Conservation (phyloP, 2,888 invertebrate species). For the Eilema caniola region DNA sequence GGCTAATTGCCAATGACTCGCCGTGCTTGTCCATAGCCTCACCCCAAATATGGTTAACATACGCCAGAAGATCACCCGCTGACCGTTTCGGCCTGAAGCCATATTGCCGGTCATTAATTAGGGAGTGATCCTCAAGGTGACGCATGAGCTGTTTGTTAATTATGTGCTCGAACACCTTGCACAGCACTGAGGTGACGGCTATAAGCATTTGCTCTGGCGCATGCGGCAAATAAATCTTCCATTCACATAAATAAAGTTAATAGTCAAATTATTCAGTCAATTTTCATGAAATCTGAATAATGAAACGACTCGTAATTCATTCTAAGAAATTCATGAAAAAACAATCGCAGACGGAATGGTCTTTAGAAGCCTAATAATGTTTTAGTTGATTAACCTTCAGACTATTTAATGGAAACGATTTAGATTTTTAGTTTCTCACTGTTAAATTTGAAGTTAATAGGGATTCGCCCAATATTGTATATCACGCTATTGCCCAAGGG, state of each 20-base stretch:
- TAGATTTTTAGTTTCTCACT: neutral
- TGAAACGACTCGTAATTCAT: constrained; percentile 1
- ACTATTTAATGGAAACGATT: constrained; percentile 1
- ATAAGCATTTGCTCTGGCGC: too few species aligned
- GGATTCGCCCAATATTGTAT: neutral
- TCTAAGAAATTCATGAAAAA: constrained; percentile 5
- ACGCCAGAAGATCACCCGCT: too few species aligned
- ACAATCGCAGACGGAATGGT: neutral
- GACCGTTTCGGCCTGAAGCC: too few species aligned
- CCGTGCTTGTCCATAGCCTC: too few species aligned
- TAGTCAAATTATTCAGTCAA: neutral
- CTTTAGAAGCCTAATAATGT: constrained; percentile 15
- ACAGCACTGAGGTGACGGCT: too few species aligned
- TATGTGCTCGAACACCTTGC: too few species aligned
- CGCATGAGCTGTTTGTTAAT: too few species aligned
- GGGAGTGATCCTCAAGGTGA: too few species aligned
- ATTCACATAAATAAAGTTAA: neutral
- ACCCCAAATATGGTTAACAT: too few species aligned
- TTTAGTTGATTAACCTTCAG: neutral
- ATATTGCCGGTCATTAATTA: too few species aligned
- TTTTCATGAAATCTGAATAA: neutral
- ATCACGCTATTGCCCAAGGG: too few species aligned
- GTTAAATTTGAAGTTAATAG: neutral
- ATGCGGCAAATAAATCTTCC: neutral
- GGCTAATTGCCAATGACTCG: too few species aligned